Base-by-base conservation (phyloP, 2,888 invertebrate species). In the Pelosia muscerda region DNA sequence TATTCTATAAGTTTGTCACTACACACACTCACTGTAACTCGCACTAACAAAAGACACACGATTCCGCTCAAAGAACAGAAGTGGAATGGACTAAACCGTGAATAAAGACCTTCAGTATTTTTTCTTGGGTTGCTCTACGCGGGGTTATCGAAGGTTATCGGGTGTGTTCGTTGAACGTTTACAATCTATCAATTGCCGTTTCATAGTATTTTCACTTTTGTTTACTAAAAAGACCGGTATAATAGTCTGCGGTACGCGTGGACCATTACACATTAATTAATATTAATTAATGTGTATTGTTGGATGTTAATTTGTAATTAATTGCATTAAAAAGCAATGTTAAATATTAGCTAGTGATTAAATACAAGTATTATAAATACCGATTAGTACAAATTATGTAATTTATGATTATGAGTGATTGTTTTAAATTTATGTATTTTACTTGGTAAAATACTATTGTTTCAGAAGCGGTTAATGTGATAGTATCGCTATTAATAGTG, bases 141-240 rank as follows among this genome's bases (percentile, higher is more conserved):
- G 69, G 77, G 85, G 87, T 84, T 85, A 86, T 84, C 84, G 71
- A 69, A 81, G 83, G 86, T 83, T 86, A 86, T 85, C 85, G 67
- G 61, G 23, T 63, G 65, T 69, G 64, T 72, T 69, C 78, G 73
- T 77, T 23, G 15, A 63, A 57, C 61, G 31, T 49, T 62, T 49
- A 57, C 38, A 57, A 64, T 64, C 42, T 57, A 31, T 55, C 61
- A 11, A 23, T 31, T 25, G 23, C 22, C 19, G 26, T 28, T 62
- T 15, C 4, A 19, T 54, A 54, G 28, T 31, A 63, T 42, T 5
- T 61, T 28, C 26, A 31, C 26, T 57, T 49, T 19, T n/a, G 19
- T 54, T 15, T 54, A 62, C 23, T 1, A 23, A 28, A 54, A 54
- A 63, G 31, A 63, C 15, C n/a, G 22, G 31, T 34, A 31, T 11